Evolutionary conservation across 1,140 invertebrate species (phyloP).

Genomic region (Vollenhovia emeryi): DNA sequence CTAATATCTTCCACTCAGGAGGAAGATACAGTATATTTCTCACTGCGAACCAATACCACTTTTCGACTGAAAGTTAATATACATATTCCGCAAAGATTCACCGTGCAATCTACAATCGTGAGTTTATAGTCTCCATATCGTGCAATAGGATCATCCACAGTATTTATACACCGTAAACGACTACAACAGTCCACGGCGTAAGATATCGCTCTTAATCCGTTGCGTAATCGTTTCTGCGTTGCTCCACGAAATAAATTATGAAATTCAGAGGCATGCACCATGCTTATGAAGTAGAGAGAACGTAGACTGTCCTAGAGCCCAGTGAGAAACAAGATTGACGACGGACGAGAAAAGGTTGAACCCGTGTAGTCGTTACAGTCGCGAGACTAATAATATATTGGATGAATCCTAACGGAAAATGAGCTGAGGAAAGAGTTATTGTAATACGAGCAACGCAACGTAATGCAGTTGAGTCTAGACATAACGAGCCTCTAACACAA

Average conservation of each 20-base stretch:
- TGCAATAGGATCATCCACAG: constrained; percentile 57
- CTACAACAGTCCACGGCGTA: constrained; percentile 12
- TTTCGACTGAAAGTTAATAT: constrained; percentile 17
- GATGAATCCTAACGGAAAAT: constrained; percentile 57
- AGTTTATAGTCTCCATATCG: constrained; percentile 21
- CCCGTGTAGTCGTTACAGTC: constrained; percentile 60
- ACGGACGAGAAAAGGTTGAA: constrained; percentile 69
- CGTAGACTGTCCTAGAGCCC: constrained; percentile 81
- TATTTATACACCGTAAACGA: neutral
- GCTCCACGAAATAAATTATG: constrained; percentile 32
- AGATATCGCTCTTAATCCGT: neutral
- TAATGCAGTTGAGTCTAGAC: constrained; percentile 75
- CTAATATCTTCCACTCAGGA: neutral
- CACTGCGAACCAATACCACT: neutral
- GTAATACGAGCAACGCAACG: constrained; percentile 57
- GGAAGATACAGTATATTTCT: constrained; percentile 4
- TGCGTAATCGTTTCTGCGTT: constrained; percentile 30
- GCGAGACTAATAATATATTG: constrained; percentile 65
- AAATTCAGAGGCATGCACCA: constrained; percentile 70
- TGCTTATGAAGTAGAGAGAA: constrained; percentile 82
- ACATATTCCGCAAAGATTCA: constrained; percentile 28
- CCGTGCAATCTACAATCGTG: constrained; percentile 22
- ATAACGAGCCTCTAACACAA: constrained; percentile 85
- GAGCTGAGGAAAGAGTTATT: constrained; percentile 59
- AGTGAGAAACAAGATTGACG: constrained; percentile 82